Base-by-base conservation (phyloP, 2,797 vertebrate genomes). In the Neosilurus hyrtlii region DNA sequence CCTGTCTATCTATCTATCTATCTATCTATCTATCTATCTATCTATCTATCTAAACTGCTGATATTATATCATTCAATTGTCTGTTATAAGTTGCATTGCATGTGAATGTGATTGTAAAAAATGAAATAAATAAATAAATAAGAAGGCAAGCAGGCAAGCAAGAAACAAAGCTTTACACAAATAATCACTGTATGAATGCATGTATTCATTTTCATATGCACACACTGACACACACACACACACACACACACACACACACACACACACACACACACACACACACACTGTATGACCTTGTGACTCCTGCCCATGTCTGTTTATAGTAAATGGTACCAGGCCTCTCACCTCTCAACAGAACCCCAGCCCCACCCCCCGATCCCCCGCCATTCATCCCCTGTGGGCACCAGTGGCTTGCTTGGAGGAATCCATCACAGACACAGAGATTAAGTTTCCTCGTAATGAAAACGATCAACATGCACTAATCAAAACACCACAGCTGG, bases 371-470 rank as follows among this genome's bases (percentile, higher is more conserved):
- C 85, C 88, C 88, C 87, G 90, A 88, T 86, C 91, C 86, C 91
- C 86, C 88, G 90, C 86, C 87, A 89, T 56, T 88, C 89, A 83
- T 88, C 86, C 75, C 88, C 86, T 75, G 86, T 79, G 63, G 86
- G 87, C 91, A 92, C 90, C 90, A 85, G 85, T 86, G 87, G 68
- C 78, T 71, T 84, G 90, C 90, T 89, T 89, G 84, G 88, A 87
- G 88, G 90, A 87, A 89, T 89, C 86, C 78, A 88, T 79, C 88
- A 88, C 88, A 87, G 88, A 78, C 89, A 87, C 86, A 85, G 81
- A 73, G 89, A 89, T 93, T 88, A 89, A 86, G 91, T 94, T 94
- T 92, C 92, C 87, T 88, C 89, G 84, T 86, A 88, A 90, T 91
- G 90, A 93, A 92, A 92, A 83, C 71, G 90, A 93, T 93, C 91